Base-by-base conservation (phyloP, 1,140 invertebrate genomes). In the Macrobrachium nipponense region DNA sequence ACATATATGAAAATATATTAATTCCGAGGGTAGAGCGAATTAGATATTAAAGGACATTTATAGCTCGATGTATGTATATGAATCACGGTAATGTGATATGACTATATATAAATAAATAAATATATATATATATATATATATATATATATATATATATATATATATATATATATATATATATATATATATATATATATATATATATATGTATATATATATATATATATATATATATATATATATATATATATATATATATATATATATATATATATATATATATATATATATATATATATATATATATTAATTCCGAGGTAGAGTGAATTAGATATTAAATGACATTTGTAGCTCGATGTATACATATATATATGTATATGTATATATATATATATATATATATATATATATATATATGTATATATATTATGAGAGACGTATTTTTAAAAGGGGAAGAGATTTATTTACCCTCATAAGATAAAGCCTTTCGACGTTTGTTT, bases 401-500 rank as follows among this genome's bases (percentile, higher is more conserved):
- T 68, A 68, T n/a, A 68, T 68, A 68, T 68, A 68, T 68, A 68
- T 68, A n/a, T 68, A 68, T 68, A 68, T 68, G 10, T 51, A 51
- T 51, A 51, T 10, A 51, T 51, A 5, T 51, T 51, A 51, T 51
- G 44, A 51, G 10, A 6, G 44, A 10, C 44, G 44, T 10, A 51
- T 5, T 51, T 51, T 51, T 51, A 6, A 51, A 51, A 51, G 51
- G 51, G 27, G 27, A 36, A 36, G 27, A 36, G 1, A 36, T 36
- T 36, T 36, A 36, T 36, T 2, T 36, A 36, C 1, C 27, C 27
- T 36, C 27, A 36, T 36, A 36, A 36, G 27, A 36, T 2, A 36
- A 36, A 36, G 4, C 27, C 27, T 36, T 1, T 36, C 1, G 27
- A 36, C 27, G 27, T 36, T 36, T 2, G 27, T 36, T 1, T 36